Percentiles rank a stretch among this genome's conserved stretches.
Conservation (phyloP, 1,140 invertebrate species). For the Sogatella furcifera region DNA sequence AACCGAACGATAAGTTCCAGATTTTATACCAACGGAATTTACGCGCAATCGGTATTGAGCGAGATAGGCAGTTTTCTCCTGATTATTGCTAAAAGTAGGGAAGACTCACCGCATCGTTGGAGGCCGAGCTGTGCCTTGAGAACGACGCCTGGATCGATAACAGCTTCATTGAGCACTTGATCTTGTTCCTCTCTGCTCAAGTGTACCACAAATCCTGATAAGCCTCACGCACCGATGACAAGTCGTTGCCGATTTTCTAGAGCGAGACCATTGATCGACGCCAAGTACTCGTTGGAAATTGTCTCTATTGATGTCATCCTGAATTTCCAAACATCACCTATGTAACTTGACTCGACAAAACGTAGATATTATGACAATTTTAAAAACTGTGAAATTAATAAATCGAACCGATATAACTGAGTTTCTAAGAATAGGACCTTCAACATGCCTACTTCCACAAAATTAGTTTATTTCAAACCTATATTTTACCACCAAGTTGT, state of each 20-base stretch:
- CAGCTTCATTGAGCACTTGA: constrained; percentile 59
- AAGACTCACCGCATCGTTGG: background rate
- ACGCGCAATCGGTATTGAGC: too few species aligned
- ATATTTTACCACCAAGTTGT: too few species aligned
- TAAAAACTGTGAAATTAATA: too few species aligned
- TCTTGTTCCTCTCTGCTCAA: constrained; percentile 54
- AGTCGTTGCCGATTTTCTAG: constrained; percentile 54
- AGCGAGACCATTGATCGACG: constrained; percentile 53
- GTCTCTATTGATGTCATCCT: constrained; percentile 21
- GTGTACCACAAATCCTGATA: constrained; percentile 59
- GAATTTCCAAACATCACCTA: too few species aligned
- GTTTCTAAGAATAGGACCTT: too few species aligned
- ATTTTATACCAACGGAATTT: too few species aligned
- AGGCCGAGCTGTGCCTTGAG: constrained; percentile 43
- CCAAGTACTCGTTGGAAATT: constrained; percentile 55
- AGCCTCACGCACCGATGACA: constrained; percentile 49
- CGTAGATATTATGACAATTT: too few species aligned
- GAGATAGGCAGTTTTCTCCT: background rate
- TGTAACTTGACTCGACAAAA: too few species aligned
- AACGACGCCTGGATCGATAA: constrained; percentile 60
- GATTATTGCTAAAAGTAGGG: background rate
- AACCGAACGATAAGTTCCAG: too few species aligned
- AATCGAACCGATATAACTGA: too few species aligned
- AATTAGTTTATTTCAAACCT: too few species aligned
- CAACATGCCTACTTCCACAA: too few species aligned